Conservation (phyloP, 2,113 vertebrate species). For the Eulemur rufifrons region DNA sequence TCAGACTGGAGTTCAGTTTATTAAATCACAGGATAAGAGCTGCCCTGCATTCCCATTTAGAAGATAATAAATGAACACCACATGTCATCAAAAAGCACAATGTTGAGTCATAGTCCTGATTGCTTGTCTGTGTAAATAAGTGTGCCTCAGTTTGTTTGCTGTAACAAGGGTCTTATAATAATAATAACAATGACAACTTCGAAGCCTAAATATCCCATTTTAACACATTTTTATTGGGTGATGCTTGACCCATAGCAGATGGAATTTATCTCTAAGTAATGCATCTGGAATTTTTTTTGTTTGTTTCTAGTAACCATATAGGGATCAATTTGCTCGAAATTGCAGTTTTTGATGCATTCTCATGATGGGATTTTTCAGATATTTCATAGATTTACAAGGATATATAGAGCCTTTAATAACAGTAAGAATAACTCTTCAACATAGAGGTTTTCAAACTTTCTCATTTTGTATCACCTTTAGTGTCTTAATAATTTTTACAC, state of each 20-base stretch:
- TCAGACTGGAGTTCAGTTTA: not conserved
- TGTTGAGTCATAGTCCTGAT: not conserved
- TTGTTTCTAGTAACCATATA: not conserved
- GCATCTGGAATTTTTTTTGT: not conserved
- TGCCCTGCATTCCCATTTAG: not conserved
- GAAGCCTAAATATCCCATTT: not conserved
- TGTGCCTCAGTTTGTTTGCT: not conserved
- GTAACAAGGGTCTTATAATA: not conserved
- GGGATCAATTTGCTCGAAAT: not conserved
- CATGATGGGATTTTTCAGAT: not conserved
- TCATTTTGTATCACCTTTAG: not conserved
- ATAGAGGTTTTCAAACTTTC: not conserved
- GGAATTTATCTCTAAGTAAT: not conserved
- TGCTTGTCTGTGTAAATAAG: not conserved
- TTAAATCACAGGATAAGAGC: not conserved
- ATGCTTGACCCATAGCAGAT: not conserved
- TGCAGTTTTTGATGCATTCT: not conserved
- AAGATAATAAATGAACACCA: not conserved
- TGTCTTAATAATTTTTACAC: not conserved
- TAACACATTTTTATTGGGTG: not conserved
- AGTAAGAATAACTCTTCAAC: not conserved
- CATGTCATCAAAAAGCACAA: not conserved
- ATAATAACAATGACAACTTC: not conserved
- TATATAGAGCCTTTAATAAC: not conserved
- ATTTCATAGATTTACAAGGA: not conserved